Evolutionary conservation across 2,797 vertebrate genomes (phyloP).

Genomic region (Notolabrus celidotus): DNA sequence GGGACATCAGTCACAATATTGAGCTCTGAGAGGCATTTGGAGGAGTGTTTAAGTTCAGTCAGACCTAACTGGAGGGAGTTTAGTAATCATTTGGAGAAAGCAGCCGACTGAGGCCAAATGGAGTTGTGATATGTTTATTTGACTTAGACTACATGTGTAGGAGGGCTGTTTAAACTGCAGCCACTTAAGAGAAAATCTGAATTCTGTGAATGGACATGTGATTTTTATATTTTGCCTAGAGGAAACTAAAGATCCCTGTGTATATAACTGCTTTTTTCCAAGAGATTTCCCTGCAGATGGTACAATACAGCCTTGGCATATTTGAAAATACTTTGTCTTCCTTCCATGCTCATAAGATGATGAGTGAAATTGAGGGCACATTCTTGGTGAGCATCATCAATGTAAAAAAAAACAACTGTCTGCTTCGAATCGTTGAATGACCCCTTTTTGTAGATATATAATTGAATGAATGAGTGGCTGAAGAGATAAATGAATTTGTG

Average conservation of each 20-base stretch:
- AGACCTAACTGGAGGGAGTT: conserved; percentile 27
- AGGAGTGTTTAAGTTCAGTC: conserved; percentile 8
- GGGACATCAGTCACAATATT: conserved; percentile 43
- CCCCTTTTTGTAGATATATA: conserved; percentile 61
- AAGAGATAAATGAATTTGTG: conserved; percentile 77
- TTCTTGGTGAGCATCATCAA: conserved; percentile 29
- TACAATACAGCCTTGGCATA: conserved; percentile 44
- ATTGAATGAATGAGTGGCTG: conserved; percentile 70
- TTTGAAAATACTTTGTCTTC: conserved; percentile 22
- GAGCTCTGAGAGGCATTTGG: conserved; percentile 29
- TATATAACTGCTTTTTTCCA: conserved; percentile 5
- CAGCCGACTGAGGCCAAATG: conserved; percentile 19
- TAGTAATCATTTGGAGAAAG: conserved; percentile 22
- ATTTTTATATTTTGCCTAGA: neutral
- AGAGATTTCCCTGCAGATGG: conserved; percentile 24
- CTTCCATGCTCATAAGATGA: conserved; percentile 28
- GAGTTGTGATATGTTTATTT: conserved; percentile 36
- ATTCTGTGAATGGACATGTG: neutral
- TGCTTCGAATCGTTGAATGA: conserved; percentile 49
- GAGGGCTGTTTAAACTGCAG: conserved; percentile 18
- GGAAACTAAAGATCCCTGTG: neutral
- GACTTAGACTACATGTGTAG: conserved; percentile 5
- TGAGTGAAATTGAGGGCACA: conserved; percentile 31
- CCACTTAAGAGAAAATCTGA: conserved; percentile 3
- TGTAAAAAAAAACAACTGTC: conserved; percentile 52